phyloP scores from a whole-genome alignment of 2,888 invertebrate species.

The Trachelus stipa region DNA sequence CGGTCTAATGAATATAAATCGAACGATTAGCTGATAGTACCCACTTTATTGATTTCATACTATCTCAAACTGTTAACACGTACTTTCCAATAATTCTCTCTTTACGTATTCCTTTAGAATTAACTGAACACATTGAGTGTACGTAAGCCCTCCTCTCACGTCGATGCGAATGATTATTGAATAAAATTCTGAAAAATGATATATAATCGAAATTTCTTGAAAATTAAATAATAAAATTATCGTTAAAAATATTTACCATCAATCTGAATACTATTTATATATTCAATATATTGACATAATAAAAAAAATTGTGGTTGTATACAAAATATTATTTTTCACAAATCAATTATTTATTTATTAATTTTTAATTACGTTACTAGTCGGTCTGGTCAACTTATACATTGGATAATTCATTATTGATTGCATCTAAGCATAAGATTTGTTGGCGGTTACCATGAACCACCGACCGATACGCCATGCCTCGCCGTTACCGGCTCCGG shows the following conservation, averaged over 20 bases:
- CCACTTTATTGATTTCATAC: conserved; percentile 21
- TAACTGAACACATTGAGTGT: not conserved
- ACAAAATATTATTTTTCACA: not conserved
- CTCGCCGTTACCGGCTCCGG: conserved; percentile 58
- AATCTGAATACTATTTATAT: not conserved
- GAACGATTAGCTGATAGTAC: conserved; percentile 27
- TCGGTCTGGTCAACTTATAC: not conserved
- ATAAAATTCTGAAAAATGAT: not conserved
- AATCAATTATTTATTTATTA: not conserved
- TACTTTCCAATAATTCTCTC: not conserved
- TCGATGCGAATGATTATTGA: not conserved
- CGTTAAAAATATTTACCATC: not conserved
- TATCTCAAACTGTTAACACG: not conserved
- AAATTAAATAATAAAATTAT: too few species aligned
- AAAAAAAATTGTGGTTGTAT: not conserved
- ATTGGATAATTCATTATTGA: not conserved
- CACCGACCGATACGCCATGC: conserved; percentile 59
- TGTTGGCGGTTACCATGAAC: conserved; percentile 51
- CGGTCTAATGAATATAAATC: conserved; percentile 38
- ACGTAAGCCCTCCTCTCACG: not conserved
- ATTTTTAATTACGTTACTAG: not conserved
- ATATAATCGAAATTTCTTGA: not conserved
- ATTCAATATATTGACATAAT: not conserved
- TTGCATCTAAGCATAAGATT: conserved; percentile 1
- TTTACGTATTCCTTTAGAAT: not conserved